A percentile compares a stretch with the other conserved stretches of the same genome.
Evolutionary conservation across 2,797 vertebrate species (phyloP).

Genomic region (Cichlasoma orientale): DNA sequence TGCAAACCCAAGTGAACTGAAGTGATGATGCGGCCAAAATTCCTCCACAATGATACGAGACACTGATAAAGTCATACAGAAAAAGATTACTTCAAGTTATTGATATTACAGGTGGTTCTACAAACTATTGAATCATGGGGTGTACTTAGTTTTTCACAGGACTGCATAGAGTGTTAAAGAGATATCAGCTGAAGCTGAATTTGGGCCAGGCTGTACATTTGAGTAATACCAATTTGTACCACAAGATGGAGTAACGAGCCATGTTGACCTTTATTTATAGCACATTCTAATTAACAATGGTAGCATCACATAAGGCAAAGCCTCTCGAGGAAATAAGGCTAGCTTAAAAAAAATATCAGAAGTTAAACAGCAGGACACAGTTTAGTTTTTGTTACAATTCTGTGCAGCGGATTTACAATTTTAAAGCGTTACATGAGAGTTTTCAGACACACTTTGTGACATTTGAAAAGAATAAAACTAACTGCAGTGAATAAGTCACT

Average conservation of each 20-base stretch:
- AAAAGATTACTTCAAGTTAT: neutral
- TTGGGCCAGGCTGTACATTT: too few species aligned
- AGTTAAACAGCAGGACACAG: too few species aligned
- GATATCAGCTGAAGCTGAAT: neutral
- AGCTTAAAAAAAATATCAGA: too few species aligned
- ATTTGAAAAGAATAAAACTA: conserved; percentile 8
- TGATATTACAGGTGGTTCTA: neutral
- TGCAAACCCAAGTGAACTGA: neutral
- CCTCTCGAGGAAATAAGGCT: too few species aligned
- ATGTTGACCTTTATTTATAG: neutral
- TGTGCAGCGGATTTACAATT: neutral
- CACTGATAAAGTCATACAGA: neutral
- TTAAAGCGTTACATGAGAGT: neutral
- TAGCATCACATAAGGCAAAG: neutral
- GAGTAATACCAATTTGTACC: neutral
- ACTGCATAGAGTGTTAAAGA: neutral
- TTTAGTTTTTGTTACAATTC: too few species aligned
- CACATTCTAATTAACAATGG: neutral
- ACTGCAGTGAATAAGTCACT: conserved; percentile 10
- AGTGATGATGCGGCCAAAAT: neutral
- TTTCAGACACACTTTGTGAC: neutral
- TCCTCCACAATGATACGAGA: neutral
- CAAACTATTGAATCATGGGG: neutral
- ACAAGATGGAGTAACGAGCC: neutral
- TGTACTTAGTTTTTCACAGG: too few species aligned